Percentiles rank a stretch among this genome's conserved stretches.
phyloP scores from a whole-genome alignment of 2,113 vertebrate genomes.

The Hippotragus niger region DNA sequence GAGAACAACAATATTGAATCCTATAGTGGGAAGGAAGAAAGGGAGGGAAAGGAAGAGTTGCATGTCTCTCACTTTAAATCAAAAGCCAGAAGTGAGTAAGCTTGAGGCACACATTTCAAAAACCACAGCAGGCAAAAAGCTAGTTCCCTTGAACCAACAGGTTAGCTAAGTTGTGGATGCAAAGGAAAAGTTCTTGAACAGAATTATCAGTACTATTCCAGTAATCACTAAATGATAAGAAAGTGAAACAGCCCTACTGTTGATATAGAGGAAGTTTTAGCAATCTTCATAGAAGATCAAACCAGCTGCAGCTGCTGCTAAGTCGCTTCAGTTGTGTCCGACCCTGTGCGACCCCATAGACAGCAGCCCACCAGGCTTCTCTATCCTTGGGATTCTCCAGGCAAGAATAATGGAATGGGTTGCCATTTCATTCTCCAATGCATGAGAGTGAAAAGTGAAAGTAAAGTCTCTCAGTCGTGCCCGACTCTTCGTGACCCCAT shows the following conservation, averaged over 20 bases:
- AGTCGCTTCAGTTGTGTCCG: accelerated
- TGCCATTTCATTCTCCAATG: background rate
- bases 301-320: background rate
- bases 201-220: background rate
- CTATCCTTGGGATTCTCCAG: background rate
- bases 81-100: background rate
- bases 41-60: background rate
- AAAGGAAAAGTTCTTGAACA: background rate
- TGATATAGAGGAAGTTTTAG: background rate
- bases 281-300: background rate
- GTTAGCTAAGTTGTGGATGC: background rate
- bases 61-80: background rate
- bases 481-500: accelerated
- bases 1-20: background rate
- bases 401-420: background rate
- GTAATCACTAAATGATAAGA: background rate
- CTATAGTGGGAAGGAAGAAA: background rate
- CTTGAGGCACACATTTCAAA: background rate
- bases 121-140: background rate
- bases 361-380: background rate
- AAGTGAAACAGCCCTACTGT: background rate
- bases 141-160: background rate
- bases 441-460: background rate
- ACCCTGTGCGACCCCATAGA: background rate
- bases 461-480: background rate